A percentile compares a stretch with the other conserved stretches of the same genome.
Evolutionary conservation across 2,113 vertebrate species (phyloP).

Genomic region (Heterochromis multidens): DNA sequence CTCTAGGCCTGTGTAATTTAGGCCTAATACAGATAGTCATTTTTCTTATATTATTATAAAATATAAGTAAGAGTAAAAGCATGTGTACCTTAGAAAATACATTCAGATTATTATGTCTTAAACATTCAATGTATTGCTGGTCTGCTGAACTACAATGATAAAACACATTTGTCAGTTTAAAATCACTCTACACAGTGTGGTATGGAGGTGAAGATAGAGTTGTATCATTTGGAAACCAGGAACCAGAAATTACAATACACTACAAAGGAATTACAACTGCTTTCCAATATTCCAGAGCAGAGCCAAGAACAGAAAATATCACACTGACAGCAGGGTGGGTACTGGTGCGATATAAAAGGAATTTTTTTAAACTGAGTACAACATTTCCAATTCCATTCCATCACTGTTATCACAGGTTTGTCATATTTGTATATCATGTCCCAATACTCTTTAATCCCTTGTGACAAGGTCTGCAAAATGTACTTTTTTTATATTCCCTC

Average conservation of each 20-base stretch:
- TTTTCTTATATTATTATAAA: neutral
- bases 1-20: no score
- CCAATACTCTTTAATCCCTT: constrained; percentile 57
- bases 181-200: neutral
- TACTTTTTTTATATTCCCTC: constrained; percentile 21
- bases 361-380: constrained; percentile 48
- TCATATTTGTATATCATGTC: constrained; percentile 62
- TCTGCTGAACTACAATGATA: neutral
- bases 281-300: constrained; percentile 14
- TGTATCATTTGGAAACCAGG: neutral
- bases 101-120: neutral
- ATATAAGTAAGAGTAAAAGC: neutral
- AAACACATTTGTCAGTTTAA: neutral
- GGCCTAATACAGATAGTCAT: neutral
- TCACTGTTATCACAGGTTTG: constrained; percentile 59
- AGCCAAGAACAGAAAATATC: constrained; percentile 21
- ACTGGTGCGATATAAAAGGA: constrained; percentile 36
- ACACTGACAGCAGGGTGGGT: constrained; percentile 44
- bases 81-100: neutral
- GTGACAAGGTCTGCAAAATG: constrained; percentile 56
- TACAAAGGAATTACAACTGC: constrained; percentile 7
- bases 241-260: constrained; percentile 9
- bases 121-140: neutral
- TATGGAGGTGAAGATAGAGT: neutral
- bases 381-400: constrained; percentile 63